These are phyloP conservation scores for Drosophila jambulina DNA, from an alignment of 1,140 invertebrate species.

Conservation along the genomic window DNA sequence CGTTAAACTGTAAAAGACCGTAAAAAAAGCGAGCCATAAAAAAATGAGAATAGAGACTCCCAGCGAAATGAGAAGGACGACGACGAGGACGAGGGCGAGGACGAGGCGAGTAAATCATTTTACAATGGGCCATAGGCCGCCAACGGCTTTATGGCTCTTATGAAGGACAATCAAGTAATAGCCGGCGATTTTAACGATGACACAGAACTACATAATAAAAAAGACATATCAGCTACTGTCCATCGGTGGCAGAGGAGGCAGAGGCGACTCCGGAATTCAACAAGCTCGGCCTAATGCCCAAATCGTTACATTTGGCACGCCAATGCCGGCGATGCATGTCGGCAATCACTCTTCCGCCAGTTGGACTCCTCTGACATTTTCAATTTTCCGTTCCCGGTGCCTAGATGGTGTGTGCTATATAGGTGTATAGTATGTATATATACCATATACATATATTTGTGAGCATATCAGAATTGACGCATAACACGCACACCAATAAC, in stretches of 20 bases:
- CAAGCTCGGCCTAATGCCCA: conserved; percentile 52
- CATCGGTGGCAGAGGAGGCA: conserved; percentile 7
- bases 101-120: conserved; percentile 75
- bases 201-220: conserved; percentile 82
- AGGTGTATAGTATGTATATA: background rate
- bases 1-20: conserved; percentile 82
- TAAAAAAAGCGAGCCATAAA: conserved; percentile 72
- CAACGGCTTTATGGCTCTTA: conserved; percentile 74
- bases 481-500: conserved; percentile 53
- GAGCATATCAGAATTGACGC: conserved; percentile 47
- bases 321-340: conserved; percentile 73
- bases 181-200: conserved; percentile 79
- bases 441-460: background rate
- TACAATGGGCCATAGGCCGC: conserved; percentile 70
- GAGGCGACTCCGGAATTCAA: conserved; percentile 43
- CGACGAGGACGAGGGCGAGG: background rate
- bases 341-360: conserved; percentile 68
- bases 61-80: background rate
- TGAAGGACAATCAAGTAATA: conserved; percentile 82
- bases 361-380: conserved; percentile 62
- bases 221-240: conserved; percentile 71
- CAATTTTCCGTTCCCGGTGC: conserved; percentile 46
- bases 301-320: conserved; percentile 68
- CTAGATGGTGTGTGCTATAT: background rate
- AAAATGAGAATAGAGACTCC: conserved; percentile 50